These are phyloP conservation scores for Stratiomys singularior DNA, from an alignment of 2,888 invertebrate genomes.

Conservation along the genomic window DNA sequence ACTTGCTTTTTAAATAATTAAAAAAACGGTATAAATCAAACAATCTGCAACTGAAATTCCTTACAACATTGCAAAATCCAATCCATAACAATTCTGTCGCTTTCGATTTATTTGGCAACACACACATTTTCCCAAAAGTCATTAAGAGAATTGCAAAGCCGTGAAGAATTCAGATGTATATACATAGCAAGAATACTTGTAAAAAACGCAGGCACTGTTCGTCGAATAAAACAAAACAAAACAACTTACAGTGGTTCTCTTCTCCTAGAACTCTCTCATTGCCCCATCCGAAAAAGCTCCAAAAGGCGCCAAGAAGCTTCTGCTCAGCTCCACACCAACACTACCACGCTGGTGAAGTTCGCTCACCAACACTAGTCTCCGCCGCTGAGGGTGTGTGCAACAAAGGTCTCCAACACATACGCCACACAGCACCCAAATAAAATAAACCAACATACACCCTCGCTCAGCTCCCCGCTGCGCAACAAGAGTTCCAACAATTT, in stretches of 20 bases:
- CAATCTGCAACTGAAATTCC: too few species aligned
- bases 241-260: not conserved
- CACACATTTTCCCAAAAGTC: not conserved
- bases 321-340: not conserved
- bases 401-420: constrained; percentile 33
- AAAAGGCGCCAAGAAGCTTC: not conserved
- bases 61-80: too few species aligned
- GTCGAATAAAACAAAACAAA: constrained; percentile 17
- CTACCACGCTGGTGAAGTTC: not conserved
- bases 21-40: too few species aligned
- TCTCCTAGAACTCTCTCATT: not conserved
- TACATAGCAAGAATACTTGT: not conserved
- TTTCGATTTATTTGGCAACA: constrained; percentile 17
- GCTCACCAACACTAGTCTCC: constrained; percentile 17
- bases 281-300: not conserved
- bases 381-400: constrained; percentile 5
- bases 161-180: constrained; percentile 7
- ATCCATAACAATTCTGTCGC: too few species aligned
- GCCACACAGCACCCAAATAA: constrained; percentile 41
- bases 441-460: constrained; percentile 45
- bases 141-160: constrained; percentile 29
- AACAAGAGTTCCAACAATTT: constrained; percentile 35
- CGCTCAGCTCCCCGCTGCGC: constrained; percentile 34
- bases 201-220: constrained; percentile 8
- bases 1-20: too few species aligned